Evolutionary conservation across 2,888 invertebrate genomes (phyloP), one percentile per base, ranked within the genome.

Genomic region (Salticus scenicus): DNA sequence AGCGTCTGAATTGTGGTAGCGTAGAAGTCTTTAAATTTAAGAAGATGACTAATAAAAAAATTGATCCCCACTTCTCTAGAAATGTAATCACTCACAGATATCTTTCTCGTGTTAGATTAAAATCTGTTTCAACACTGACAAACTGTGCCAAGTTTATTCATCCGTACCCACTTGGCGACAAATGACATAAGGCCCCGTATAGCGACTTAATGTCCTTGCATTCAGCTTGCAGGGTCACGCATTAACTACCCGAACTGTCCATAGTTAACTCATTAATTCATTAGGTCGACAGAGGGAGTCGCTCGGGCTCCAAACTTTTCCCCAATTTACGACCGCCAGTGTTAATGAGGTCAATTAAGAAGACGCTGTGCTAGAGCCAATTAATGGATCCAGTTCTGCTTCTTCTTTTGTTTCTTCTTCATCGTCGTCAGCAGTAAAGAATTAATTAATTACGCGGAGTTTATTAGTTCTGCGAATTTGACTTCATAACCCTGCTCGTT

Each of bases 281-380:
- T 82, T 82, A 82, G 72, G 37, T 33, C 64, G 82, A 82, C 82
- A 82, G 82, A 75, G 47, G 71, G 76, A 63, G 47, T 28, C 37
- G 24, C 71, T 14, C 71, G 28, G 57, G 71, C 63, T 64, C 63
- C 82, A 71, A 82, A 82, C 75, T 76, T 82, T 76, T 64, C 70
- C 42, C 76, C 82, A 82, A 82, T 82, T 82, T 82, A 82, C 82
- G 82, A 82, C 41, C 82, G 47, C 31, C 82, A 24, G 82, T 82
- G 82, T 82, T 82, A 82, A 82, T 82, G 82, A 82, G 82, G 82
- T 82, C 82, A 82, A 82, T 82, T 82, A 82, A 82, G 82, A 76
- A 76, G 74, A 47, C 66, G 64, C 63, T 74, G 63, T 74, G 75
- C 75, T 81, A 37, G 31, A 70, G 82, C 76, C 82, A 82, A 82